These are phyloP conservation scores for Thamnophis sirtalis DNA, from an alignment of 2,113 vertebrate species.

Conservation along the genomic window DNA sequence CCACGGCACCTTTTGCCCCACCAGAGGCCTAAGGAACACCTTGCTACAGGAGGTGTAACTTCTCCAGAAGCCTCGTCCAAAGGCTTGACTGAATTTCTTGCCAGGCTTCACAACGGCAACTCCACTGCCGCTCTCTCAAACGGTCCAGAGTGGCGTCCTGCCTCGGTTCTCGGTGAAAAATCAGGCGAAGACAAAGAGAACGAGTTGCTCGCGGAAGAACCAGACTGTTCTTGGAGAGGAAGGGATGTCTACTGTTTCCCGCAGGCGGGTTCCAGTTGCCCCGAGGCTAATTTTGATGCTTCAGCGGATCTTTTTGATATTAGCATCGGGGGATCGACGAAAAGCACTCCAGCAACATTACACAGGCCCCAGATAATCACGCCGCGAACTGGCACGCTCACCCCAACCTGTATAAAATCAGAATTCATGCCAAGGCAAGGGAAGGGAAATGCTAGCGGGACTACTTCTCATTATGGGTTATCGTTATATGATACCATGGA, in stretches of 20 bases:
- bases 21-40: neutral
- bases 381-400: slow-evolving; percentile 19
- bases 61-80: slow-evolving; percentile 65
- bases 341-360: slow-evolving; percentile 35
- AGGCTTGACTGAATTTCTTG: slow-evolving; percentile 73
- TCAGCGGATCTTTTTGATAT: slow-evolving; percentile 80
- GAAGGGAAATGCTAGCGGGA: slow-evolving; percentile 25
- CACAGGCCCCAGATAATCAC: slow-evolving; percentile 42
- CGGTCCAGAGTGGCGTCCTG: slow-evolving; percentile 24
- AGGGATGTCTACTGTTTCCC: slow-evolving; percentile 7
- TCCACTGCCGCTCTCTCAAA: slow-evolving; percentile 18
- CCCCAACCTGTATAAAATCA: slow-evolving; percentile 34
- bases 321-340: slow-evolving; percentile 37
- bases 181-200: slow-evolving; percentile 17
- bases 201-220: slow-evolving; percentile 27
- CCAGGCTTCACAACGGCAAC: slow-evolving; percentile 50
- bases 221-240: slow-evolving; percentile 29
- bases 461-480: slow-evolving; percentile 18
- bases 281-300: slow-evolving; percentile 65
- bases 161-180: slow-evolving; percentile 18
- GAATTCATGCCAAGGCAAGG: slow-evolving; percentile 23
- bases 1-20: neutral
- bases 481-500: neutral
- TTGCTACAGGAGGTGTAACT: slow-evolving; percentile 2
- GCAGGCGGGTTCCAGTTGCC: slow-evolving; percentile 16